Evolutionary conservation across 2,113 vertebrate genomes (phyloP).

Genomic region (Enhydra lutris): DNA sequence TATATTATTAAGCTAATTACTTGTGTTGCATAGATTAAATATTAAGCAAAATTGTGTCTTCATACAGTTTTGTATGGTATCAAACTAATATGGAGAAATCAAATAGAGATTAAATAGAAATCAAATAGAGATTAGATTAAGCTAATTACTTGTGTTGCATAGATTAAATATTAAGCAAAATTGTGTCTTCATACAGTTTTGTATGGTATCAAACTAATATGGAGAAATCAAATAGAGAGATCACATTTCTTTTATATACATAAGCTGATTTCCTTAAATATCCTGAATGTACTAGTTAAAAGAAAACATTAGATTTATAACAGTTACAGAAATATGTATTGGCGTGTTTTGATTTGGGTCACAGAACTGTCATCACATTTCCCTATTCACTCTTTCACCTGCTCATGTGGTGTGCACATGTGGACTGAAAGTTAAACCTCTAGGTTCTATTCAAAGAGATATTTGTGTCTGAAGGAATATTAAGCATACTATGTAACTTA

Average conservation of each 20-base stretch:
- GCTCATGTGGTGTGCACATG: not conserved
- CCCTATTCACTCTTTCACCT: conserved; percentile 10
- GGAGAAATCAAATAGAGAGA: not conserved
- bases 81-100: not conserved
- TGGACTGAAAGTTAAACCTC: not conserved
- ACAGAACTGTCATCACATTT: conserved; percentile 44
- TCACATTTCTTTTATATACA: not conserved
- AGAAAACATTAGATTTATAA: not conserved
- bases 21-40: not conserved
- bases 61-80: not conserved
- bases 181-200: not conserved
- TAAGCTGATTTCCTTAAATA: not conserved
- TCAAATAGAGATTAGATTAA: too few species aligned
- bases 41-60: not conserved
- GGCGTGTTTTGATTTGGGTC: conserved; percentile 32
- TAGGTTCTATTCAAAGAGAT: not conserved
- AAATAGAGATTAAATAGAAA: not conserved
- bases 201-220: not conserved
- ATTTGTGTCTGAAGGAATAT: not conserved
- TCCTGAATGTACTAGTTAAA: not conserved
- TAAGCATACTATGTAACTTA: not conserved
- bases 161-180: not conserved
- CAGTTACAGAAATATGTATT: not conserved
- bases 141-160: not conserved
- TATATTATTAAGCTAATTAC: not conserved